Evolutionary conservation across 1,140 invertebrate genomes (phyloP), one percentile per base, ranked within the genome.

Genomic region (Psix sp.): DNA sequence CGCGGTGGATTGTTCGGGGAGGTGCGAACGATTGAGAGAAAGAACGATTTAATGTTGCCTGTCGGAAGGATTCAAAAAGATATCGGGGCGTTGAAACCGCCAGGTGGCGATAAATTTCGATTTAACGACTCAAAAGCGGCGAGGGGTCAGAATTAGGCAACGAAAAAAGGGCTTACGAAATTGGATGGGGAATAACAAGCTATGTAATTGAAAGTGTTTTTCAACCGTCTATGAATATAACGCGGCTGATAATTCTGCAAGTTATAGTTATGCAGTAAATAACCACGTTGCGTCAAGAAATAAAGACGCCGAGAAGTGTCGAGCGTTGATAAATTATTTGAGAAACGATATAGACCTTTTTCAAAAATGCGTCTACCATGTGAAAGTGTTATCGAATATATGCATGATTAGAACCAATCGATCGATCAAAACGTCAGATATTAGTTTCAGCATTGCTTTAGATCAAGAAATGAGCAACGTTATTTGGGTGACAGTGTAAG

Each of bases 21-120:
- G 73, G 73, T 70, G 73, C 66, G 56, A 75, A 71, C 52, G 60
- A 75, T 70, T 70, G 66, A 60, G 21, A 49, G 54, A 60, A 75
- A 51, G 48, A 62, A 71, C 73, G 73, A 71, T 71, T 71, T 76
- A 76, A 76, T 76, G 60, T 76, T 71, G 63, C 63, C 49, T 67
- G 67, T 71, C 66, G 63, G 70, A 72, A 72, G 63, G 72, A 74
- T 66, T 74, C 54, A 73, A 65, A 71, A 70, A 66, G 65, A 65
- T 52, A 73, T 73, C 70, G 60, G 67, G 46, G 62, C 48, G 49
- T 31, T 52, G 66, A 52, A 65, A 52, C 68, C 67, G 68, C 71
- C 78, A 80, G 78, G 76, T 80, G 77, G 73, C 77, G 74, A 79
- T 82, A 83, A 83, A 81, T 83, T 80, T 80, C 68, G 70, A 52